phyloP scores from a whole-genome alignment of 2,113 vertebrate genomes.

The Apaloderma vittatum region DNA sequence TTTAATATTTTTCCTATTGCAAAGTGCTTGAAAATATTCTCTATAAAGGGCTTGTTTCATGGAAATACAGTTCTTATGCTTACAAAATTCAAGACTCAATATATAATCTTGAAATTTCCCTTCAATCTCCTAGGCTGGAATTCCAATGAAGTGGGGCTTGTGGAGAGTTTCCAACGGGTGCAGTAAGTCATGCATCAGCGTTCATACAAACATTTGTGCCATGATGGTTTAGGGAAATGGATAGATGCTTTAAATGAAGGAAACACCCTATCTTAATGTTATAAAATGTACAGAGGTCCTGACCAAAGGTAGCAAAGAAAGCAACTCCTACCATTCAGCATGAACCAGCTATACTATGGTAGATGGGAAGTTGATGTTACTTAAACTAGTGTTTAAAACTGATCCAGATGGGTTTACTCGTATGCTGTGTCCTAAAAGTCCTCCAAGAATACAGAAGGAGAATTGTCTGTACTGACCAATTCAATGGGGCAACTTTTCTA shows the following conservation, averaged over 20 bases:
- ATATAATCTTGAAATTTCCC: background rate
- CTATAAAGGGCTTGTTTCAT: background rate
- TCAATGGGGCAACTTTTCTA: background rate
- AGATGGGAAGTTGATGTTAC: background rate
- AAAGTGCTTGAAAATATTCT: background rate
- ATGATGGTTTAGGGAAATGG: background rate
- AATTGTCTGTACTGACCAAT: too few species aligned
- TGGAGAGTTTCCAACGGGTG: background rate
- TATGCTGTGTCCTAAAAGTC: background rate
- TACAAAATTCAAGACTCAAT: background rate
- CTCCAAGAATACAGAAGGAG: background rate
- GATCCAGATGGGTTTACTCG: background rate
- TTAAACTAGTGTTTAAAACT: background rate
- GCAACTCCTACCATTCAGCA: background rate
- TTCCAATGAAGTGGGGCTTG: background rate
- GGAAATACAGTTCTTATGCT: background rate
- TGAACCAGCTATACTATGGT: background rate
- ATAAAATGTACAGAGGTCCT: background rate
- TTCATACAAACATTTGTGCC: background rate
- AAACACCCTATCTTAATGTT: background rate
- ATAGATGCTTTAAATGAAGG: background rate
- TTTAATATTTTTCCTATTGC: background rate
- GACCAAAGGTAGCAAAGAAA: background rate
- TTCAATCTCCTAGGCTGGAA: background rate
- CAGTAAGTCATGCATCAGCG: background rate